phyloP scores from a whole-genome alignment of 2,888 invertebrate species.

The Chrysolina oricalcia region DNA sequence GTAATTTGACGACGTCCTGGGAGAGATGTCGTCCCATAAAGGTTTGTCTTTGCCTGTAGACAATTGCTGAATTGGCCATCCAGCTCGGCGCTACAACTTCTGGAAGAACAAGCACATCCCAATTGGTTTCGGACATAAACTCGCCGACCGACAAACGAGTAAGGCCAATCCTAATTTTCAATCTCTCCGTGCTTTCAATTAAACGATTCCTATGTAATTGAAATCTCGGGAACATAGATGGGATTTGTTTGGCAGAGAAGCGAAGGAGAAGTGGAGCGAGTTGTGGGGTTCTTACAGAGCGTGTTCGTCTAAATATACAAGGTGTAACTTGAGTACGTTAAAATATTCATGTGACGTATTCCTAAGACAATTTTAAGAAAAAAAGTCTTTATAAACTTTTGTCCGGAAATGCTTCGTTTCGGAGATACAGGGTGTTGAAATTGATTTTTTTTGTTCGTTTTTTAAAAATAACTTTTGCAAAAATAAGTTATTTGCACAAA shows the following conservation, averaged over 20 bases:
- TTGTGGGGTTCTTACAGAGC: not conserved
- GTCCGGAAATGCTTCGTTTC: too few species aligned
- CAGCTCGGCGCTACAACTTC: conserved; percentile 46
- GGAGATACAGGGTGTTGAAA: too few species aligned
- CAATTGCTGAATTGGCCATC: conserved; percentile 61
- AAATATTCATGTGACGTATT: too few species aligned
- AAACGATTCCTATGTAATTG: conserved; percentile 61
- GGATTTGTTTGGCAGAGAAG: conserved; percentile 31
- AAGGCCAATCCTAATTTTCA: conserved; percentile 53
- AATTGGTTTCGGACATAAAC: conserved; percentile 55
- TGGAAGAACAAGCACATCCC: conserved; percentile 50
- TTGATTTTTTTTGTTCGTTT: too few species aligned
- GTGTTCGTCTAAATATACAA: not conserved
- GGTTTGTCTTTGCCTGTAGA: conserved; percentile 60
- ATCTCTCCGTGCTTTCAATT: conserved; percentile 59
- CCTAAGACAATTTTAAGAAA: too few species aligned
- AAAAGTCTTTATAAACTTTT: too few species aligned
- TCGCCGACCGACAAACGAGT: conserved; percentile 42
- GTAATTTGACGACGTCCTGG: conserved; percentile 51
- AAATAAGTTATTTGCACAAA: too few species aligned
- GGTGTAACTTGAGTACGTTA: too few species aligned
- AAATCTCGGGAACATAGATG: conserved; percentile 53
- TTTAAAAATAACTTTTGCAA: too few species aligned
- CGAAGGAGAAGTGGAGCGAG: not conserved
- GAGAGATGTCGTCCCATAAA: conserved; percentile 56